Base-by-base conservation (phyloP, 2,797 vertebrate species). In the Bucorvus abyssinicus region DNA sequence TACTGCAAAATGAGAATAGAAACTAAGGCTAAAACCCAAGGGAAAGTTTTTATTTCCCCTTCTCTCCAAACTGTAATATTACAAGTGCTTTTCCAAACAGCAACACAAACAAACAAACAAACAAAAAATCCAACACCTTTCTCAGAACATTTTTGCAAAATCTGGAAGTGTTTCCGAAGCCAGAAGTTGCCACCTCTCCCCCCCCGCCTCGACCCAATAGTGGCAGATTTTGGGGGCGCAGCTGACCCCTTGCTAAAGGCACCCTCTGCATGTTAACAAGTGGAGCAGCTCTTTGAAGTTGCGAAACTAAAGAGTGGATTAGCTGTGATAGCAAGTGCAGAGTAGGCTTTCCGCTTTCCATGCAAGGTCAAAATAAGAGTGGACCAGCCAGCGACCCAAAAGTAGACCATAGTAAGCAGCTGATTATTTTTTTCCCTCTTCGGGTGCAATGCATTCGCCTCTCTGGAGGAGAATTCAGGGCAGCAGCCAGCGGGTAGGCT, bases 291-390 rank as follows among this genome's bases (percentile, higher is more conserved):
- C 96, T 97, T 97, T 97, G 97, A 97, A 96, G 95, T 21, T 93
- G 95, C 47, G 89, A 95, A 96, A 94, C 80, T 78, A 26, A 91
- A 94, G 96, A 88, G 93, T 83, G 91, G 96, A 96, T 97, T 96
- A 97, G 79, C 93, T 92, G 93, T 80, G 87, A 96, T 93, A 90
- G 68, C 92, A 78, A 88, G 89, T 45, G 61, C 57, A 55, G 88
- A 95, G 94, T 59, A 96, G 94, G 89, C 95, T 97, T 97, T 96
- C 93, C 45, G 86, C 82, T 97, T 94, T 90, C 96, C 96, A 97
- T 96, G 93, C 95, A 97, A 97, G 96, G 96, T 97, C 97, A 97
- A 97, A 97, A 95, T 95, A 90, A 97, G 95, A 93, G 47, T 86
- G 89, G 95, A 92, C 95, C 88, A 88, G 93, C 76, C 95, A 96